A percentile compares a stretch with the other conserved stretches of the same genome.
Evolutionary conservation across 2,888 invertebrate genomes (phyloP).

Genomic region (Drosophila mettleri): DNA sequence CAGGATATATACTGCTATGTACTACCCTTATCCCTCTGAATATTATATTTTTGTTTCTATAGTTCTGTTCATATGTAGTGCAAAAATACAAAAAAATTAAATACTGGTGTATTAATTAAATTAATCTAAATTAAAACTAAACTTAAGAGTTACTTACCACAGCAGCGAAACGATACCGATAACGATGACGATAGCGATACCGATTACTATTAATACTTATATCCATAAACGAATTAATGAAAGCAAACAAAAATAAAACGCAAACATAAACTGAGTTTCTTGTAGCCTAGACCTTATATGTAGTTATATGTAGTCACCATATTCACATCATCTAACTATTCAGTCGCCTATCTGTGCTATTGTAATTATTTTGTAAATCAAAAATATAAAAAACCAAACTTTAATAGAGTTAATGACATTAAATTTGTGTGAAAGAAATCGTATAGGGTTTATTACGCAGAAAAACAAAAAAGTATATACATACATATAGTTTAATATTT

Average conservation of each 20-base stretch:
- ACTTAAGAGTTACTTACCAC: constrained; percentile 72
- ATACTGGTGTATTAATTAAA: constrained; percentile 72
- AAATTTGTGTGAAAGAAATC: constrained; percentile 48
- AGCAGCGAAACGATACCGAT: constrained; percentile 60
- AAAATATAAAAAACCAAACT: constrained; percentile 54
- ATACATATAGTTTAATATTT: constrained; percentile 63
- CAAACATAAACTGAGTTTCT: constrained; percentile 50
- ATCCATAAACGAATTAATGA: constrained; percentile 33
- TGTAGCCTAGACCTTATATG: constrained; percentile 33
- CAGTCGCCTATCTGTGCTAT: constrained; percentile 60
- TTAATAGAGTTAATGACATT: constrained; percentile 60
- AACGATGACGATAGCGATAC: constrained; percentile 38
- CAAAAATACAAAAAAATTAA: constrained; percentile 61
- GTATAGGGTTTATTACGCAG: constrained; percentile 68
- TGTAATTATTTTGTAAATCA: constrained; percentile 77
- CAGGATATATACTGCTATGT: constrained; percentile 45
- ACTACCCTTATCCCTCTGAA: constrained; percentile 38
- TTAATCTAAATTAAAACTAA: constrained; percentile 74
- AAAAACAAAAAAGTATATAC: constrained; percentile 53
- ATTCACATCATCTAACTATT: constrained; percentile 50
- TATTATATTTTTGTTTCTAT: constrained; percentile 54
- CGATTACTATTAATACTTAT: constrained; percentile 63
- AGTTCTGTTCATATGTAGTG: constrained; percentile 77
- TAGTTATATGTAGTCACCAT: constrained; percentile 25
- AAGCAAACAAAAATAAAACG: constrained; percentile 42